Conservation (phyloP, 92 coral and sea anemone genomes). For the Epizoanthus fatuus region DNA sequence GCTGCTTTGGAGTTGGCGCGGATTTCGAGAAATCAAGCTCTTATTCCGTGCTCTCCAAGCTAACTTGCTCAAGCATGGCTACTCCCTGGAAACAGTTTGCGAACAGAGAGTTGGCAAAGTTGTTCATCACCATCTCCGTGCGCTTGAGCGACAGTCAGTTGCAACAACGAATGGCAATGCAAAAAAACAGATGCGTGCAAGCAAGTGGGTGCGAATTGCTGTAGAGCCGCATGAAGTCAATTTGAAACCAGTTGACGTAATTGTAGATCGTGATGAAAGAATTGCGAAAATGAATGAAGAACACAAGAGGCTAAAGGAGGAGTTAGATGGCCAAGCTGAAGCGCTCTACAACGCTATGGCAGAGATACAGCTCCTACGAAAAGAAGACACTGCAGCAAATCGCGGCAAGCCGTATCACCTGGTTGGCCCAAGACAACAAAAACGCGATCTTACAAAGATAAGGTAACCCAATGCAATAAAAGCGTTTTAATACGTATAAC, state of each 20-base stretch:
- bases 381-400: not conserved
- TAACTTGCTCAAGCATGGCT: conserved; percentile 16
- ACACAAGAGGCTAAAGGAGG: not conserved
- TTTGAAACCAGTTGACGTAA: not conserved
- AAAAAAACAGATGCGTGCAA: conserved; percentile 14
- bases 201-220: not conserved
- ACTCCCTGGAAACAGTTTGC: not conserved
- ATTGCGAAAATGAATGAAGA: not conserved
- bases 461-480: not conserved
- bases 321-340: not conserved
- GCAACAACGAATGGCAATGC: not conserved
- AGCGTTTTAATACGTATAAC: no score
- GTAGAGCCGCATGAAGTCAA: not conserved
- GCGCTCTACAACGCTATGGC: not conserved
- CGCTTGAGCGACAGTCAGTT: not conserved
- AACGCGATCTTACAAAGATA: not conserved
- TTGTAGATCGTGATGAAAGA: not conserved
- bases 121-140: not conserved
- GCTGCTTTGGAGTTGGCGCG: conserved; percentile 17
- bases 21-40: not conserved
- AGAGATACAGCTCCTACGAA: not conserved
- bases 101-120: conserved; percentile 7
- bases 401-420: not conserved
- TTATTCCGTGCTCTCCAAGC: not conserved
- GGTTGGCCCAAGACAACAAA: conserved; percentile 6